Percentiles rank a stretch among this genome's conserved stretches.
Conservation (phyloP, 2,888 invertebrate species). For the Cryptocephalus primarius region DNA sequence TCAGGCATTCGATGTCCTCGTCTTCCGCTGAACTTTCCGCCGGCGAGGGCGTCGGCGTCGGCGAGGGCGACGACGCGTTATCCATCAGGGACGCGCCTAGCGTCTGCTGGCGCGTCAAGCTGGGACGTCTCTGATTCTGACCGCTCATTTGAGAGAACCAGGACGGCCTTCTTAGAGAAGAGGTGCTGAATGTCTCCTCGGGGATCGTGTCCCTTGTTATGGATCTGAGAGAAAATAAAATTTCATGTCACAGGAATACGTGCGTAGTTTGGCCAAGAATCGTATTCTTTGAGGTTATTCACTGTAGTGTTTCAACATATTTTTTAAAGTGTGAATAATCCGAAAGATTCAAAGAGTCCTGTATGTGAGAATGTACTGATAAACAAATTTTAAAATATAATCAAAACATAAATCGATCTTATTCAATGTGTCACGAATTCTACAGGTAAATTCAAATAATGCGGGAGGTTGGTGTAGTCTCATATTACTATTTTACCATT, state of each 20-base stretch:
- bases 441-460: too few species aligned
- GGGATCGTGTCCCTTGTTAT: conserved; percentile 58
- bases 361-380: too few species aligned
- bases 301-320: too few species aligned
- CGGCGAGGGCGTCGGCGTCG: conserved; percentile 44
- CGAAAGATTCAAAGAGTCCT: too few species aligned
- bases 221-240: conserved; percentile 34
- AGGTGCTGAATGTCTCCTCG: conserved; percentile 43
- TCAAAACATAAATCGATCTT: too few species aligned
- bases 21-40: conserved; percentile 37
- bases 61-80: conserved; percentile 45
- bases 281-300: too few species aligned
- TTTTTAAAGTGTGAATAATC: too few species aligned
- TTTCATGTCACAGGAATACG: neutral
- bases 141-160: conserved; percentile 32
- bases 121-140: conserved; percentile 46
- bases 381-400: too few species aligned
- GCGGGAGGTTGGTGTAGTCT: too few species aligned
- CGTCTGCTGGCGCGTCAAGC: conserved; percentile 48
- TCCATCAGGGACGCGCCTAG: conserved; percentile 49
- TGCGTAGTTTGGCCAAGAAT: too few species aligned
- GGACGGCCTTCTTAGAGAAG: conserved; percentile 26
- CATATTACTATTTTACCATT: too few species aligned
- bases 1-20: conserved; percentile 32
- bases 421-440: too few species aligned